These are phyloP conservation scores for Campoplex nolae DNA, from an alignment of 2,888 invertebrate species.

Conservation along the genomic window DNA sequence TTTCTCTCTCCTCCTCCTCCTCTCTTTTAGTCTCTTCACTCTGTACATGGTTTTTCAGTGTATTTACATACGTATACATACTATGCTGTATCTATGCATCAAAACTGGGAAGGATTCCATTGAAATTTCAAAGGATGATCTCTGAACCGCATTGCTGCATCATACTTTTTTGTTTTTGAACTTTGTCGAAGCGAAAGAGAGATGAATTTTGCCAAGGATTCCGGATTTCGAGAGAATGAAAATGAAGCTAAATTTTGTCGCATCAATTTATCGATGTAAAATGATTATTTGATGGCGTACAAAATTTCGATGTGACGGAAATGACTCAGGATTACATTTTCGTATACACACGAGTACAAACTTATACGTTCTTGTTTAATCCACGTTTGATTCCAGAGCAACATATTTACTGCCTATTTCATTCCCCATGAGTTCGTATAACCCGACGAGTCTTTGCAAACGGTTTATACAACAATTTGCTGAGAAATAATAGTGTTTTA, in stretches of 20 bases:
- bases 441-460: slow-evolving; percentile 8
- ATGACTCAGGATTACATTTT: background rate
- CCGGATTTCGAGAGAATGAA: background rate
- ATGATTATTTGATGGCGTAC: background rate
- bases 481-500: slow-evolving; percentile 56
- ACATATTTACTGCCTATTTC: slow-evolving; percentile 22
- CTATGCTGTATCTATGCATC: background rate
- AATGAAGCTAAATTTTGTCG: background rate
- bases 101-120: slow-evolving; percentile 1
- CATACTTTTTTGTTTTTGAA: background rate
- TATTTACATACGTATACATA: background rate
- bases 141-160: background rate
- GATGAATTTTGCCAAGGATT: background rate
- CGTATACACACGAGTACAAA: too few species aligned
- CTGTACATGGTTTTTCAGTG: background rate
- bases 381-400: slow-evolving; percentile 19
- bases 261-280: background rate
- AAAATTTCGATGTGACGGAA: background rate
- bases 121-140: slow-evolving; percentile 30
- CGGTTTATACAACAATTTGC: slow-evolving; percentile 56
- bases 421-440: slow-evolving; percentile 4
- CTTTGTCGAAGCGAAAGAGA: background rate
- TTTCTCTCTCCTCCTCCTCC: slow-evolving; percentile 1
- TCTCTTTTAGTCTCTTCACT: slow-evolving; percentile 50
- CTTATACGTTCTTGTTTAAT: slow-evolving; percentile 11